Evolutionary conservation across 2,797 vertebrate species (phyloP).

Genomic region (Luscinia megarhynchos): DNA sequence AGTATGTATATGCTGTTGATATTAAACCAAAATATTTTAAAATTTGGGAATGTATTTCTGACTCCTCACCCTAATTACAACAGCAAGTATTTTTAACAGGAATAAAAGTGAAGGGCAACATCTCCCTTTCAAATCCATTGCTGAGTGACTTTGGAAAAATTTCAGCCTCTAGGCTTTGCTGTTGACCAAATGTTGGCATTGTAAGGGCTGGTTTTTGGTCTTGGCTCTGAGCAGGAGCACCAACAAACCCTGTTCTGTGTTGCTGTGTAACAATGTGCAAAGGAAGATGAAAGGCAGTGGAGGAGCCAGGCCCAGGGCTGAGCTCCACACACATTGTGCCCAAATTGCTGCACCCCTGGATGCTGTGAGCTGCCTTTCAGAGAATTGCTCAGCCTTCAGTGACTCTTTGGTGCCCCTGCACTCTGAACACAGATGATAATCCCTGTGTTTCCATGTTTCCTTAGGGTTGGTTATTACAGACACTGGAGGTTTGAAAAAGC

Average conservation of each 20-base stretch:
- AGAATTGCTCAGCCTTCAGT: neutral
- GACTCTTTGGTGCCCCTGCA: neutral
- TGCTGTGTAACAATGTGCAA: neutral
- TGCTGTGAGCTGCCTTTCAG: neutral
- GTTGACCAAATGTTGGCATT: rapidly evolving
- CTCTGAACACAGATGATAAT: neutral
- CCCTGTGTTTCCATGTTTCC: neutral
- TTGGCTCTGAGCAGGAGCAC: neutral
- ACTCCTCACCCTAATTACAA: neutral
- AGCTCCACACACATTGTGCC: neutral
- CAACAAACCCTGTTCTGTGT: neutral
- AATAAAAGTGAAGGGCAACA: neutral
- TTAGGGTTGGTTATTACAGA: neutral
- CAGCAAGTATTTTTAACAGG: neutral
- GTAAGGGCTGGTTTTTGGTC: neutral
- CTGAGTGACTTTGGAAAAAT: neutral
- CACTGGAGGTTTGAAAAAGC: neutral
- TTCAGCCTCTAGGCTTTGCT: neutral
- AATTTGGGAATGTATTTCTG: neutral
- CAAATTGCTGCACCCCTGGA: neutral
- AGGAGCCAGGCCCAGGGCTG: neutral
- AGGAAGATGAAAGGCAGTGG: neutral
- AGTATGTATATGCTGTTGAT: neutral
- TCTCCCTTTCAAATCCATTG: neutral
- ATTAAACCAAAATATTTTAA: neutral